Percentiles rank a stretch among this genome's conserved stretches.
phyloP scores from a whole-genome alignment of 2,113 vertebrate genomes.

The Cyanistes caeruleus region DNA sequence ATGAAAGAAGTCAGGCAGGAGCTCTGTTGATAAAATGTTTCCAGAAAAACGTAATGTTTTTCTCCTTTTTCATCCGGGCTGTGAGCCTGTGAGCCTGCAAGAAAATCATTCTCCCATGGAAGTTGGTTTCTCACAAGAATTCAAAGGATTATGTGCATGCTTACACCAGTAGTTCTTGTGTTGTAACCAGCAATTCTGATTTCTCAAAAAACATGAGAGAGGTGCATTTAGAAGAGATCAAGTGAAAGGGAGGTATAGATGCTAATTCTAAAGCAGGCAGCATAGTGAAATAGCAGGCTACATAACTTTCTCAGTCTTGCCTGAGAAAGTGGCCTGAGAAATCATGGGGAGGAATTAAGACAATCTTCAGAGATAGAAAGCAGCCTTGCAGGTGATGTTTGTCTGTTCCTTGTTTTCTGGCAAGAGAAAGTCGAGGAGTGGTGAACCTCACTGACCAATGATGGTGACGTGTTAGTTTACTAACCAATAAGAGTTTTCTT shows the following conservation, averaged over 20 bases:
- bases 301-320: too few relatives aligned
- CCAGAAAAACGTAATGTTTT: not conserved
- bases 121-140: not conserved
- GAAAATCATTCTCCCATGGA: not conserved
- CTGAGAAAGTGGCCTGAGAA: too few relatives aligned
- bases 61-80: not conserved
- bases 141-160: not conserved
- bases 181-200: not conserved
- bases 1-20: not conserved
- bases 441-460: too few relatives aligned
- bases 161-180: not conserved
- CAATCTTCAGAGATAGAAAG: too few relatives aligned
- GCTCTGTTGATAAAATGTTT: not conserved
- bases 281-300: too few relatives aligned
- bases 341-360: too few relatives aligned
- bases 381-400: too few relatives aligned
- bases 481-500: too few relatives aligned
- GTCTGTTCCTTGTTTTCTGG: too few relatives aligned
- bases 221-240: not conserved
- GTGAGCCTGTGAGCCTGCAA: not conserved
- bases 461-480: too few relatives aligned
- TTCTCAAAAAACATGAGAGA: not conserved
- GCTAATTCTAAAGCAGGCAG: too few relatives aligned
- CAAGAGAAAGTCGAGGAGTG: too few relatives aligned
- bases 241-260: not conserved